phyloP scores from a whole-genome alignment of 2,888 invertebrate genomes.

The Epirrhoe alternata region DNA sequence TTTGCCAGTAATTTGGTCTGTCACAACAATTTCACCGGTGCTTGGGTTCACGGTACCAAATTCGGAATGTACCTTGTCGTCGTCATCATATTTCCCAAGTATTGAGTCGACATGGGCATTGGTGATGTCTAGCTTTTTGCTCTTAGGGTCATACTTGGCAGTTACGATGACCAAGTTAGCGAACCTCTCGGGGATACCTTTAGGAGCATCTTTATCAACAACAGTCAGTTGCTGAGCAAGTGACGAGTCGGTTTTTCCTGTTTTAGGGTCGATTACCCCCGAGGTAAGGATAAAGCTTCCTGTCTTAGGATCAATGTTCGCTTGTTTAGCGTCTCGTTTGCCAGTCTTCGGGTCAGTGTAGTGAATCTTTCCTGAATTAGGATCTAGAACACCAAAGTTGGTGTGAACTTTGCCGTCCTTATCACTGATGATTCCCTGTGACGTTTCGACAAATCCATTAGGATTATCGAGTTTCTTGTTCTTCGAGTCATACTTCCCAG shows the following conservation, averaged over 20 bases:
- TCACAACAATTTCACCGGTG: slow-evolving; percentile 84
- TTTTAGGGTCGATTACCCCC: slow-evolving; percentile 86
- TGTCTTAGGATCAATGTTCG: slow-evolving; percentile 81
- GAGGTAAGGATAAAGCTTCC: slow-evolving; percentile 86
- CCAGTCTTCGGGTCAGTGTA: slow-evolving; percentile 86
- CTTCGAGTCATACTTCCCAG: slow-evolving; percentile 86
- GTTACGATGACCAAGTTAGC: slow-evolving; percentile 82
- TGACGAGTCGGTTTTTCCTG: slow-evolving; percentile 87
- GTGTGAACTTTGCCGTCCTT: slow-evolving; percentile 89
- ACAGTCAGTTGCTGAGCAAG: slow-evolving; percentile 84
- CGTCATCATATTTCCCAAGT: slow-evolving; percentile 68
- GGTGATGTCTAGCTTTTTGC: slow-evolving; percentile 78
- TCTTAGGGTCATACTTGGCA: slow-evolving; percentile 85
- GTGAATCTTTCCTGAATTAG: slow-evolving; percentile 84
- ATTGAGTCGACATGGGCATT: slow-evolving; percentile 77
- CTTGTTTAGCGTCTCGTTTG: slow-evolving; percentile 86
- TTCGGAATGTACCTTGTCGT: slow-evolving; percentile 85
- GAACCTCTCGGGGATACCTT: slow-evolving; percentile 77
- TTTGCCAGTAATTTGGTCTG: slow-evolving; percentile 87
- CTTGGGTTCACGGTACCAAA: slow-evolving; percentile 85
- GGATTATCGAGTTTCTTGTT: slow-evolving; percentile 85
- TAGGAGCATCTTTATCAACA: slow-evolving; percentile 76
- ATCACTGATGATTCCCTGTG: slow-evolving; percentile 86
- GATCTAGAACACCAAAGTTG: slow-evolving; percentile 87
- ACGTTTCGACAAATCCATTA: slow-evolving; percentile 82